These are phyloP conservation scores for Hydraecia micacea DNA, from an alignment of 2,888 invertebrate genomes.

Conservation along the genomic window DNA sequence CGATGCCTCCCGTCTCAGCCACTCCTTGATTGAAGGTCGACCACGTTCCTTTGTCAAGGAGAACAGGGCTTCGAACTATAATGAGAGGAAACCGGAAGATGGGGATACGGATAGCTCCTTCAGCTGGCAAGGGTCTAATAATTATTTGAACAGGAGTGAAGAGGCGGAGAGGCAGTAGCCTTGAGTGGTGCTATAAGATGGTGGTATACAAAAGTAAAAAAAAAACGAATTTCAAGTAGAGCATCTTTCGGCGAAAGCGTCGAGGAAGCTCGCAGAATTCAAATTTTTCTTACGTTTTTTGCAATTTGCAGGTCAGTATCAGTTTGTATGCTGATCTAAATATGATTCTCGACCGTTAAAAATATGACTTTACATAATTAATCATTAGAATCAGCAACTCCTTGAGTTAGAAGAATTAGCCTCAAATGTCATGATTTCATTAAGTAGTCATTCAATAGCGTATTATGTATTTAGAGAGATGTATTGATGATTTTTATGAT, in stretches of 20 bases:
- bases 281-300: background rate
- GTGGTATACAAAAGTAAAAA: background rate
- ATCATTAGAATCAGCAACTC: too few species aligned
- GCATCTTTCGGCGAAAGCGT: background rate
- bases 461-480: too few species aligned
- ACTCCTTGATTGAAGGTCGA: constrained; percentile 73
- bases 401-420: too few species aligned
- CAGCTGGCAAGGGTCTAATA: constrained; percentile 85
- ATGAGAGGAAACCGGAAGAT: constrained; percentile 74
- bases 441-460: too few species aligned
- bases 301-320: too few species aligned
- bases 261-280: background rate
- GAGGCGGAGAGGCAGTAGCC: constrained; percentile 63
- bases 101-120: constrained; percentile 88
- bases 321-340: too few species aligned
- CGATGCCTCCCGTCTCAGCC: constrained; percentile 80
- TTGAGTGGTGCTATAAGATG: constrained; percentile 25
- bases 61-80: constrained; percentile 71
- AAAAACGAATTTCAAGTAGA: background rate
- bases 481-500: too few species aligned
- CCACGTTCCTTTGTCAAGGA: constrained; percentile 73
- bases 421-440: too few species aligned
- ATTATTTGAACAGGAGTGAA: constrained; percentile 70
- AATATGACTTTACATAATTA: too few species aligned
- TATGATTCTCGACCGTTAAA: too few species aligned